These are phyloP conservation scores for Musca domestica DNA, from an alignment of 1,140 invertebrate species.

Conservation along the genomic window DNA sequence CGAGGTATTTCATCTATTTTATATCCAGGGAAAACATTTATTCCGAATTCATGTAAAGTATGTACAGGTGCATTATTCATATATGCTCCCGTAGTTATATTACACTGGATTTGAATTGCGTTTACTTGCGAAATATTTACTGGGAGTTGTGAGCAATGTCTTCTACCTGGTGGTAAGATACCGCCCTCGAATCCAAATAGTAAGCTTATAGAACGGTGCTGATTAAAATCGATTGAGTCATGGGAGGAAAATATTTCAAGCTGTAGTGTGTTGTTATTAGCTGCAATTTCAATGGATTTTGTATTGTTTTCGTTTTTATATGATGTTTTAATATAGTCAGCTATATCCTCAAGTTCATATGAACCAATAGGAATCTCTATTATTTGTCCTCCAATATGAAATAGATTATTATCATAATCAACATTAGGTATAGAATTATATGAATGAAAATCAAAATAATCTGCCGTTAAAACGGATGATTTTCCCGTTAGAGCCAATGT, in stretches of 20 bases:
- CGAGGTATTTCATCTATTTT: conserved; percentile 40
- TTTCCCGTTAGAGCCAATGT: conserved; percentile 33
- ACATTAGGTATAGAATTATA: conserved; percentile 52
- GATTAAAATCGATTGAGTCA: no score
- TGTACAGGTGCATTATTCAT: conserved; percentile 37
- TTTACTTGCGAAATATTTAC: conserved; percentile 35
- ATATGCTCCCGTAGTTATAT: conserved; percentile 36
- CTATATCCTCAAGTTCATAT: conserved; percentile 47
- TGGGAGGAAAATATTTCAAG: no score
- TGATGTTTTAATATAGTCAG: background rate
- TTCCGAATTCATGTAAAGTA: conserved; percentile 44
- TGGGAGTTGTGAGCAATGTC: conserved; percentile 28
- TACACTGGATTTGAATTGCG: conserved; percentile 32
- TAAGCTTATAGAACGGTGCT: no score
- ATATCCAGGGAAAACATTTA: conserved; percentile 33
- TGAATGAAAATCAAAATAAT: conserved; percentile 40
- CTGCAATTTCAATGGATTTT: background rate
- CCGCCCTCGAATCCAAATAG: conserved; percentile 30
- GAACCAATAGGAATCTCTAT: conserved; percentile 43
- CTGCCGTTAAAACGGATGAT: conserved; percentile 23
- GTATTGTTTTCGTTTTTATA: background rate
- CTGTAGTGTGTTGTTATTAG: conserved; percentile 20
- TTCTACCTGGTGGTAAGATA: conserved; percentile 24
- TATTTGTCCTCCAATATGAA: conserved; percentile 40
- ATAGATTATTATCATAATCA: conserved; percentile 41